Evolutionary conservation across 2,113 vertebrate genomes (phyloP).

Genomic region (Passer montanus): DNA sequence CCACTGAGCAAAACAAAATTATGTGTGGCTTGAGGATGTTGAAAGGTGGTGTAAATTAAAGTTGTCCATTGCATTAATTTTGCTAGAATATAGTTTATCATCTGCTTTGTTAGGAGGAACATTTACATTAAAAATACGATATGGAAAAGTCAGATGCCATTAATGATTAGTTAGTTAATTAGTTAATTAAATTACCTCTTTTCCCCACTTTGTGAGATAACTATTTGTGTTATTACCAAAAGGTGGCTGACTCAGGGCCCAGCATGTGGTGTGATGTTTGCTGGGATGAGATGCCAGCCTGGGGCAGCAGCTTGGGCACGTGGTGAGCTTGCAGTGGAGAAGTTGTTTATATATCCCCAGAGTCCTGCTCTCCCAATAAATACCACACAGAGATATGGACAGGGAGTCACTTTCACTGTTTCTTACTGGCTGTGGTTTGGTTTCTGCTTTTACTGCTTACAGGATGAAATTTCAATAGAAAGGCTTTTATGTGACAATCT

Average conservation of each 20-base stretch:
- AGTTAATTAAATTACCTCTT: neutral
- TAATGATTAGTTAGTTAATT: neutral
- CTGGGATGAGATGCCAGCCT: neutral
- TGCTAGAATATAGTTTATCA: neutral
- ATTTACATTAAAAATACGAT: neutral
- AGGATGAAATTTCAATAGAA: conserved; percentile 18
- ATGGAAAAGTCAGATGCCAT: neutral
- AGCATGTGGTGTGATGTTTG: neutral
- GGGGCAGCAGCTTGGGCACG: neutral
- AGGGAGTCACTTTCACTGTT: conserved; percentile 21
- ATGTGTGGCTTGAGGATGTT: neutral
- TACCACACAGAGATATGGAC: accelerated
- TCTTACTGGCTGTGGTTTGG: neutral
- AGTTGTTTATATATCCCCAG: neutral
- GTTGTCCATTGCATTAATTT: neutral
- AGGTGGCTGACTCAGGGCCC: neutral
- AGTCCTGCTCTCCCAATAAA: neutral
- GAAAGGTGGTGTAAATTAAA: neutral
- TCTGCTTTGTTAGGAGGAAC: neutral
- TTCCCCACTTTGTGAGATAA: neutral
- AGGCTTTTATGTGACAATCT: conserved; percentile 43
- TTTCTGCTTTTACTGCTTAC: conserved; percentile 14
- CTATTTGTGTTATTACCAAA: neutral
- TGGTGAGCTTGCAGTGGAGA: neutral
- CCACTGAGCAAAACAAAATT: neutral